Evolutionary conservation across 2,888 invertebrate species (phyloP).

Genomic region (Drosophila barbarae): DNA sequence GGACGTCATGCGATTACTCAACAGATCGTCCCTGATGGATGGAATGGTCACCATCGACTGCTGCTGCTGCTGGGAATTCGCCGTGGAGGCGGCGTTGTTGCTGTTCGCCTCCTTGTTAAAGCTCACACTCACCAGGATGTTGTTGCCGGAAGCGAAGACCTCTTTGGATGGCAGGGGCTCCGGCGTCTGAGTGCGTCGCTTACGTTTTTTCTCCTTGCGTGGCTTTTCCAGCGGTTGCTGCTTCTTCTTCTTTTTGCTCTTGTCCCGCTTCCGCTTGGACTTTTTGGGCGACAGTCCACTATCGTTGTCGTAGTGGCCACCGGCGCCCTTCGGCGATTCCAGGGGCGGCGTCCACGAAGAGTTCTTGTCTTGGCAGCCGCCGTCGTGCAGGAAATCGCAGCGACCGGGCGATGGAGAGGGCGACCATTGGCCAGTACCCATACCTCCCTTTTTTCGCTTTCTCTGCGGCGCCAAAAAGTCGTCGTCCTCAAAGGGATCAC

Average conservation of each 20-base stretch:
- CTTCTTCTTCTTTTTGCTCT: constrained; percentile 79
- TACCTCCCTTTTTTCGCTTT: constrained; percentile 53
- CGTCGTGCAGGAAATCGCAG: constrained; percentile 59
- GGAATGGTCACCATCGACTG: constrained; percentile 79
- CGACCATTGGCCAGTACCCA: constrained; percentile 57
- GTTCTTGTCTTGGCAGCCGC: constrained; percentile 57
- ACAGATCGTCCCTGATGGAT: constrained; percentile 76
- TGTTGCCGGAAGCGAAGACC: constrained; percentile 95
- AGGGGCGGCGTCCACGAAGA: constrained; percentile 85
- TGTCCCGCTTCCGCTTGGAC: constrained; percentile 76
- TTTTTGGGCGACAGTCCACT: constrained; percentile 64
- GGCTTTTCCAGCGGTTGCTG: constrained; percentile 47
- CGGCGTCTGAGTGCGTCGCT: constrained; percentile 78
- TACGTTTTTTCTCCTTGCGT: constrained; percentile 77
- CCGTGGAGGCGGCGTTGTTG: constrained; percentile 19
- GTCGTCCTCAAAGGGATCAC: constrained; percentile 69
- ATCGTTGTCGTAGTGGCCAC: constrained; percentile 47
- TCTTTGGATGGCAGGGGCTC: constrained; percentile 87
- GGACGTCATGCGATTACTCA: constrained; percentile 67
- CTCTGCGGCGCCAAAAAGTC: constrained; percentile 67
- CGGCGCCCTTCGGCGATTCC: constrained; percentile 66
- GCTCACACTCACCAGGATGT: constrained; percentile 94
- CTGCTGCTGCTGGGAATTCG: constrained; percentile 73
- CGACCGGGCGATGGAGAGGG: constrained; percentile 81
- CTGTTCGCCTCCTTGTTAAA: constrained; percentile 85